Conservation (phyloP, 1,140 invertebrate genomes). For the Psix sp. region DNA sequence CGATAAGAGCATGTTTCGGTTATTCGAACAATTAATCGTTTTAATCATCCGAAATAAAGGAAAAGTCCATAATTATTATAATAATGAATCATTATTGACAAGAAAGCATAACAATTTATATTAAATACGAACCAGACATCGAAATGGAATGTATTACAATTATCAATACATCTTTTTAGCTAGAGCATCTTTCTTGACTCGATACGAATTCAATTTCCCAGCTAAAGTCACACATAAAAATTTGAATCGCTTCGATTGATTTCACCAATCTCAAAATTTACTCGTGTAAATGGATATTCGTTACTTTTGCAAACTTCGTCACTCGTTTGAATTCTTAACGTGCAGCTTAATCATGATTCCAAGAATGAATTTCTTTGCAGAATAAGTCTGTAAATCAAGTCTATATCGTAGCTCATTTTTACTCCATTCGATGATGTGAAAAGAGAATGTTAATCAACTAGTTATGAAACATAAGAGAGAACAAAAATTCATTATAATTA, state of each 20-base stretch:
- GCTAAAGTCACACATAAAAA: conserved; percentile 22
- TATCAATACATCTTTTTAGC: conserved; percentile 18
- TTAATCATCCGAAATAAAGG: conserved; percentile 32
- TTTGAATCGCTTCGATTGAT: conserved; percentile 5
- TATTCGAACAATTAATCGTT: conserved; percentile 40
- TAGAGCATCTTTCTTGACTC: background rate
- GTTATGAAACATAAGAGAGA: too few species aligned
- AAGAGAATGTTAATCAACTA: too few species aligned
- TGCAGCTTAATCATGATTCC: too few species aligned
- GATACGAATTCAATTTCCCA: background rate
- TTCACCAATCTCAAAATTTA: too few species aligned
- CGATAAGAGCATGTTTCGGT: conserved; percentile 15
- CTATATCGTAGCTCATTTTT: too few species aligned
- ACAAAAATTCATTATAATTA: conserved; percentile 49
- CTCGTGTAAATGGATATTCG: too few species aligned
- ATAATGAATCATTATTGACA: conserved; percentile 47
- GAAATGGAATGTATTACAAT: conserved; percentile 39
- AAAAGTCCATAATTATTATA: conserved; percentile 48
- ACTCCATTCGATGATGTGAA: too few species aligned
- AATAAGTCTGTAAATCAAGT: too few species aligned
- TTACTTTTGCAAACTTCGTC: conserved; percentile 5
- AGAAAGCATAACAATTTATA: conserved; percentile 29
- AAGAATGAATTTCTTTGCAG: too few species aligned
- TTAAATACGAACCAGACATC: conserved; percentile 25
- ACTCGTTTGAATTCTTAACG: too few species aligned